Conservation (phyloP, 2,888 invertebrate species). For the Aphodius sticticus region DNA sequence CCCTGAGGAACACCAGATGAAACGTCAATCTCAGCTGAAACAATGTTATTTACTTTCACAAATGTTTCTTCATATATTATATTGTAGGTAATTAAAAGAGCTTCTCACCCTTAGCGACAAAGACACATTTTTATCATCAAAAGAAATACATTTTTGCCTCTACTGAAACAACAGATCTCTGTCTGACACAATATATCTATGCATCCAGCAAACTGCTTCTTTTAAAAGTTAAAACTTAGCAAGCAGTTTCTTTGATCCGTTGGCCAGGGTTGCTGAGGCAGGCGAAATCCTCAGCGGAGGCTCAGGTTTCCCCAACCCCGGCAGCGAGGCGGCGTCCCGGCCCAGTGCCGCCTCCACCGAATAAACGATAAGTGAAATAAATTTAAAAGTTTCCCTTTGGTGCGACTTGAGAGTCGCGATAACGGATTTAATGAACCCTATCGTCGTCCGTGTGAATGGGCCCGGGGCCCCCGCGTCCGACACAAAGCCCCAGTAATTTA, state of each 20-base stretch:
- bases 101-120: too few relatives aligned
- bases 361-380: conserved; percentile 60
- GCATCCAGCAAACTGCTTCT: not conserved
- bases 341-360: conserved; percentile 31
- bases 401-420: conserved; percentile 57
- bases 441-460: conserved; percentile 55
- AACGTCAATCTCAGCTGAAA: too few relatives aligned
- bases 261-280: not conserved
- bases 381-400: conserved; percentile 59
- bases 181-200: too few relatives aligned
- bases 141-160: too few relatives aligned
- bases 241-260: not conserved
- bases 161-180: too few relatives aligned
- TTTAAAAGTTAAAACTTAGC: not conserved
- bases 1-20: too few relatives aligned
- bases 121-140: too few relatives aligned
- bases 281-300: conserved; percentile 11
- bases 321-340: conserved; percentile 23
- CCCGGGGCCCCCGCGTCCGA: conserved; percentile 46
- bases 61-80: too few relatives aligned
- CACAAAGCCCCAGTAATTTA: conserved; percentile 57
- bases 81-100: too few relatives aligned
- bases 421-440: conserved; percentile 61
- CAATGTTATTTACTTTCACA: too few relatives aligned
- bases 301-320: not conserved